These are phyloP conservation scores for Drosophila yakuba DNA, from an alignment of 1,140 invertebrate species.

Conservation along the genomic window DNA sequence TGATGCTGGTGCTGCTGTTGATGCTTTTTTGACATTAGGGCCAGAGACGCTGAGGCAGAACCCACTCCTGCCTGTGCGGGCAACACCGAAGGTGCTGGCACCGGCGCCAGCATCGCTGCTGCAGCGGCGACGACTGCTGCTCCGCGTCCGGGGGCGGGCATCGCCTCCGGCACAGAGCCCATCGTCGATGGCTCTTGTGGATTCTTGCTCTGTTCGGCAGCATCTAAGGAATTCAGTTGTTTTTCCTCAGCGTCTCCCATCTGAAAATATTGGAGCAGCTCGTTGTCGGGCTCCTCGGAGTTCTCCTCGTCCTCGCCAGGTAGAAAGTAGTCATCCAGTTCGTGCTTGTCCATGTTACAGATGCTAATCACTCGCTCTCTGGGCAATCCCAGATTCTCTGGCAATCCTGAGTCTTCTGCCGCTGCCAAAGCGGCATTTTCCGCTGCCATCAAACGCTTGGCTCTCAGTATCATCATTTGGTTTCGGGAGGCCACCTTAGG, in stretches of 20 bases:
- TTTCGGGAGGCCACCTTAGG: constrained; percentile 77
- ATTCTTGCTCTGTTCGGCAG: constrained; percentile 80
- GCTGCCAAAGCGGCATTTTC: constrained; percentile 65
- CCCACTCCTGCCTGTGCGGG: constrained; percentile 66
- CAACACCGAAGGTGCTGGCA: constrained; percentile 32
- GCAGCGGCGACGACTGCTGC: constrained; percentile 39
- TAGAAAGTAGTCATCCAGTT: constrained; percentile 90
- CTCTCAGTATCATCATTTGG: constrained; percentile 62
- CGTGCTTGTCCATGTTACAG: constrained; percentile 91
- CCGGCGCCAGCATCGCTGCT: constrained; percentile 40
- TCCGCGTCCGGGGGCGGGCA: constrained; percentile 49
- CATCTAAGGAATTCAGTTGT: constrained; percentile 84
- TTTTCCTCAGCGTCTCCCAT: constrained; percentile 86
- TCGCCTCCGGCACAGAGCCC: constrained; percentile 35
- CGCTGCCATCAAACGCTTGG: constrained; percentile 55
- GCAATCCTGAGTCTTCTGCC: constrained; percentile 63
- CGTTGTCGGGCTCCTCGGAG: constrained; percentile 92
- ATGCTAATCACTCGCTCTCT: constrained; percentile 89
- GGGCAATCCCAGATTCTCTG: constrained; percentile 79
- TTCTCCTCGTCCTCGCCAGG: constrained; percentile 87
- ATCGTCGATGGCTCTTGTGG: constrained; percentile 60
- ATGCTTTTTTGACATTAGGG: constrained; percentile 83
- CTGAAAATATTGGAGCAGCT: constrained; percentile 92
- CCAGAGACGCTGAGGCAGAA: constrained; percentile 85
- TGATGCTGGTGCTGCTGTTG: constrained; percentile 62